Evolutionary conservation across 1,140 invertebrate genomes (phyloP), one percentile per base, ranked within the genome.

Genomic region (Anastrepha obliqua): DNA sequence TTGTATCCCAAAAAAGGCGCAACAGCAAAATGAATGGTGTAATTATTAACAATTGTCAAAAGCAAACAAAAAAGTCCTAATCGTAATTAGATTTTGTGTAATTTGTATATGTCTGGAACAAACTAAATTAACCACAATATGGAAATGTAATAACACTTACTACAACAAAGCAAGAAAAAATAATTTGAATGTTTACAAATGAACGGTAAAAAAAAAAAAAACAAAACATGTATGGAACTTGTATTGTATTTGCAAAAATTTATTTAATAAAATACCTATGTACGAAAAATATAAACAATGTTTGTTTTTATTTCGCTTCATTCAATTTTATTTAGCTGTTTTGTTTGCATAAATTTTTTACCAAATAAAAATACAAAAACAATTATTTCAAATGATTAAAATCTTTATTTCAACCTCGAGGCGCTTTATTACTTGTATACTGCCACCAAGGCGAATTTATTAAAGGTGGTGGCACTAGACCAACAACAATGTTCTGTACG

Each of bases 81-180:
- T 81, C 55, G 74, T 81, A 81, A 81, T 29, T 81, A 81, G 74
- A 81, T 20, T 81, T 81, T 55, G 74, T 81, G 74, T 81, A 42
- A 51, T 78, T 51, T 78, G 44, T 81, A 13, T 20, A 55, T 81
- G 74, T 81, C 74, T 81, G 47, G 39, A 81, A 42, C 74, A 81
- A 86, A 60, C 59, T 20, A 86, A 62, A 86, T 65, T 65, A 86
- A 86, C 85, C 51, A 86, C 85, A 86, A 86, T 62, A 86, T 86
- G 85, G 42, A 60, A 62, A 86, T 81, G 47, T 81, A 81, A 74
- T 17, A 86, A 86, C 44, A 29, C 44, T 59, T 17, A 60, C 70
- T 20, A 78, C 85, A 86, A 29, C 39, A 86, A 44, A 47, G 85
- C 58, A 44, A 62, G 20, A 11, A 78, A 78, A 78, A 55, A 29